Percentiles rank a stretch among this genome's conserved stretches.
Evolutionary conservation across 2,888 invertebrate genomes (phyloP).

Genomic region (Lithophane semibrunnea): DNA sequence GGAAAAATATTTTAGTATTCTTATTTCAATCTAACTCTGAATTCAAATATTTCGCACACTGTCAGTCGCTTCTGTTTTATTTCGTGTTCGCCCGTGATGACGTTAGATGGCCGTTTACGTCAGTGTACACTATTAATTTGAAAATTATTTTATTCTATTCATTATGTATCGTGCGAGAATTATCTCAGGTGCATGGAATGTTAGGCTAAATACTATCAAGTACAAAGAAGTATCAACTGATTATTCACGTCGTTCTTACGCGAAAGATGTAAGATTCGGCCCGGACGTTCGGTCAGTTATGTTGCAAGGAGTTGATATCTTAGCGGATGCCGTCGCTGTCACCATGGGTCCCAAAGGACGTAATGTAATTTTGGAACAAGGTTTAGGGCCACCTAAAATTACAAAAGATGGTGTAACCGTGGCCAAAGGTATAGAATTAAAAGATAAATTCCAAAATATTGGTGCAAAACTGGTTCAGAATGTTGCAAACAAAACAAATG

Average conservation of each 20-base stretch:
- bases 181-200: constrained; percentile 50
- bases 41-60: constrained; percentile 56
- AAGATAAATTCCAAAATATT: constrained; percentile 99
- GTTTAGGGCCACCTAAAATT: constrained; percentile 99
- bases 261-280: constrained; percentile 99
- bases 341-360: constrained; percentile 99
- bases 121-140: constrained; percentile 5
- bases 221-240: constrained; percentile 53
- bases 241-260: constrained; percentile 86
- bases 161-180: constrained; percentile 73
- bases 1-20: constrained; percentile 10
- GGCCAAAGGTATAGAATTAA: constrained; percentile 98
- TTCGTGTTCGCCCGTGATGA: constrained; percentile 14
- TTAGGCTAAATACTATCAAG: constrained; percentile 49
- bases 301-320: constrained; percentile 99
- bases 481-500: constrained; percentile 99
- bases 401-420: constrained; percentile 99
- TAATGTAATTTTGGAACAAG: constrained; percentile 99
- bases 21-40: constrained; percentile 35
- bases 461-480: constrained; percentile 99
- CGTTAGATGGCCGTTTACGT: constrained; percentile 24
- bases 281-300: constrained; percentile 98
- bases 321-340: constrained; percentile 99
- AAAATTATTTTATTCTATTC: background rate
- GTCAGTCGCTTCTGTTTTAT: constrained; percentile 45